Evolutionary conservation across 2,113 vertebrate genomes (phyloP), one percentile per base, ranked within the genome.

Genomic region (Lophius piscatorius): DNA sequence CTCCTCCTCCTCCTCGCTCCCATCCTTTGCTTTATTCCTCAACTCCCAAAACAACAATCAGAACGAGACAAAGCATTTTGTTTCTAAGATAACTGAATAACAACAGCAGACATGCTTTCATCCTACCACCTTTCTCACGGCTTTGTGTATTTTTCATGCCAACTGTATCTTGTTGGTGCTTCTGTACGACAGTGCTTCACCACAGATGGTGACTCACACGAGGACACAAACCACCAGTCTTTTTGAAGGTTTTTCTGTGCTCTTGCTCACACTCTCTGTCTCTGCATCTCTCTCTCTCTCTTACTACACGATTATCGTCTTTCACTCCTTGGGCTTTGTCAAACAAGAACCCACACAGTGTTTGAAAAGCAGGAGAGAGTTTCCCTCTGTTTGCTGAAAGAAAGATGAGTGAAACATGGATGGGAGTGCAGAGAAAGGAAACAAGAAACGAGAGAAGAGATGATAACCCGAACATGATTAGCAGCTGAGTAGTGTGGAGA

Each of bases 141-240:
- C 72, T 62, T 58, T 44, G 68, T 80, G 45, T 74, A 68, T 62
- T 70, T 79, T 55, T 60, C 42, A 40, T 66, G 69, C 82, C 86
- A 76, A 35, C 83, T 31, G 29, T 70, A 66, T 75, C 38, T 14
- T 28, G 47, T 70, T 51, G 50, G 56, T 67, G 10, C 57, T 41
- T 64, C 58, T 63, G 34, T 34, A 66, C 41, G 18, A 69, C 46
- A 67, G 64, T 21, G 52, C 49, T 78, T 48, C 34, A 38, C 60
- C 80, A 72, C 84, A 85, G 76, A 84, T 83, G 78, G 82, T 79
- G 82, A 85, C 69, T 85, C 76, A 82, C 69, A 85, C 84, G 68
- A 72, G 82, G 64, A 79, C 74, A 70, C 69, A 78, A 56, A 38
- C 65, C 50, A 70, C 44, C 48, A 57, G 63, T 17, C 46, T 56